A percentile compares a stretch with the other conserved stretches of the same genome.
These are phyloP conservation scores for Ictalurus furcatus DNA, from an alignment of 2,113 vertebrate species.

Conservation along the genomic window DNA sequence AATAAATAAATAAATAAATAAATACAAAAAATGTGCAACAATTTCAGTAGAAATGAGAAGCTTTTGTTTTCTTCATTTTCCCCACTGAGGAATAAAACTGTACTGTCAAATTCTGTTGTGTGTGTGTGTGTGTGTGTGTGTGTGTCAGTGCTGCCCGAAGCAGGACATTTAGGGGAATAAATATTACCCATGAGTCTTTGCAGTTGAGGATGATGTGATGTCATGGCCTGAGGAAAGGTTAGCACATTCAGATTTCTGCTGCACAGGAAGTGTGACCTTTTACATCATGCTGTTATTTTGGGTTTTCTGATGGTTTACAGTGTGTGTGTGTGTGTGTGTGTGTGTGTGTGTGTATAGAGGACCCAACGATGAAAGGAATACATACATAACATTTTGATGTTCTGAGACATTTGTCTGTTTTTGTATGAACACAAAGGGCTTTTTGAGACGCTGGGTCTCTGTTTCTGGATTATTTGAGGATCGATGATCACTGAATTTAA, in stretches of 20 bases:
- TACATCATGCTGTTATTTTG: conserved; percentile 58
- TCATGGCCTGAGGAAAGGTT: conserved; percentile 67
- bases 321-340: neutral
- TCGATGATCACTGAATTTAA: neutral
- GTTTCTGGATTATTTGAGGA: neutral
- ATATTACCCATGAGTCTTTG: conserved; percentile 47
- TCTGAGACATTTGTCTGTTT: neutral
- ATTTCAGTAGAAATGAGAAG: neutral
- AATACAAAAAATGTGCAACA: neutral
- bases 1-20: too few relatives aligned
- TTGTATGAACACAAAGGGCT: neutral
- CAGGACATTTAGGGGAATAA: conserved; percentile 58
- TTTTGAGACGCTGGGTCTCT: neutral
- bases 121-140: conserved; percentile 14
- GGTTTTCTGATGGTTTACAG: conserved; percentile 10
- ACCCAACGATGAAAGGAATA: neutral
- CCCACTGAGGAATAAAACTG: neutral
- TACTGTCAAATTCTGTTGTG: neutral
- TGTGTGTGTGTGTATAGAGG: neutral
- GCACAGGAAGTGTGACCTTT: conserved; percentile 71
- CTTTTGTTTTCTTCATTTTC: neutral
- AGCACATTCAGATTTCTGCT: conserved; percentile 69
- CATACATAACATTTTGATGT: neutral
- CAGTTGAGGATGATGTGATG: conserved; percentile 12
- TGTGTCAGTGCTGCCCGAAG: neutral